Evolutionary conservation across 92 coral and sea anemone species (phyloP).

Genomic region (Epizoanthus illoricatus): DNA sequence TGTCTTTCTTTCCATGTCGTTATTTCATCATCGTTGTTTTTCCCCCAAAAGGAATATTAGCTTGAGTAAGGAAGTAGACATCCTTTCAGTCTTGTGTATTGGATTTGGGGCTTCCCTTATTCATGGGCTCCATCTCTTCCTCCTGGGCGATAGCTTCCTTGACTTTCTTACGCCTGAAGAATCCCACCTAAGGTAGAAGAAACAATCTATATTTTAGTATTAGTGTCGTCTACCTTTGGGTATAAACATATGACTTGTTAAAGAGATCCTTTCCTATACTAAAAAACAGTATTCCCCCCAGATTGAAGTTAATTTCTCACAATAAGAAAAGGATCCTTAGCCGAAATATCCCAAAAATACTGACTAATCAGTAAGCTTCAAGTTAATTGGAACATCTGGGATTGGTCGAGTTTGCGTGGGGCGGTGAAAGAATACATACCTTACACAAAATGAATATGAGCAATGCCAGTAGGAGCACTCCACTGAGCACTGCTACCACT

Average conservation of each 20-base stretch:
- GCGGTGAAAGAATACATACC: constrained; percentile 38
- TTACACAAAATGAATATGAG: constrained; percentile 56
- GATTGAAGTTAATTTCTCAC: neutral
- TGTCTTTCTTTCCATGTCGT: no score
- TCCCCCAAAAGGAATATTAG: no score
- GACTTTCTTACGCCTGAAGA: constrained; percentile 77
- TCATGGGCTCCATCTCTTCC: constrained; percentile 59
- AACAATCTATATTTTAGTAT: neutral
- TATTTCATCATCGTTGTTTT: no score
- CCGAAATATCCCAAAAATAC: neutral
- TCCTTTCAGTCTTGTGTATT: neutral
- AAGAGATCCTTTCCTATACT: no score
- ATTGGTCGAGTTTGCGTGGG: no score
- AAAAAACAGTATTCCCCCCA: no score
- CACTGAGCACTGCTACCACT: constrained; percentile 66
- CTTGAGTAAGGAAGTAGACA: neutral
- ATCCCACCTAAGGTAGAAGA: constrained; percentile 64
- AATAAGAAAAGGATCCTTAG: neutral
- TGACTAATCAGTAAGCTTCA: no score
- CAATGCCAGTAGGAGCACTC: constrained; percentile 54
- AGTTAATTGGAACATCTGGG: no score
- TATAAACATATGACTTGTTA: no score
- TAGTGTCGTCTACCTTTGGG: no score
- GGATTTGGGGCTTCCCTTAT: constrained; percentile 1
- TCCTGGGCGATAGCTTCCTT: constrained; percentile 70